phyloP scores from a whole-genome alignment of 23 tunicate genomes.

The Ciona savignyi region DNA sequence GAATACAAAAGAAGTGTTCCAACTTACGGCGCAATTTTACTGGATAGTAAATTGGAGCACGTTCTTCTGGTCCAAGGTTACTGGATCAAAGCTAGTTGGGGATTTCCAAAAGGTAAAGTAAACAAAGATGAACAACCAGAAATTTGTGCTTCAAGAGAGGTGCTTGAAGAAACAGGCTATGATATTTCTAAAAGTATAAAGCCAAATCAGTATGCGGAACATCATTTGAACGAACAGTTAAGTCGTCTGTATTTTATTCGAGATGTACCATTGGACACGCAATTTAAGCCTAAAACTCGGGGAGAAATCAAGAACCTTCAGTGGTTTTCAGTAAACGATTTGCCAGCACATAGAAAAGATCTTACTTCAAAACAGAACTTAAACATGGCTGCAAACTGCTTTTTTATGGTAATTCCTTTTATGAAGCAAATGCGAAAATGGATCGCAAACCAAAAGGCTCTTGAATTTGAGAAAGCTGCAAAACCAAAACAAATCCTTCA shows the following conservation, averaged over 20 bases:
- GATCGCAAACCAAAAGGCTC: slow-evolving; percentile 37
- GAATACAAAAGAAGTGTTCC: slow-evolving; percentile 89
- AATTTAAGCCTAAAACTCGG: slow-evolving; percentile 71
- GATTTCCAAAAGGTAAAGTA: slow-evolving; percentile 96
- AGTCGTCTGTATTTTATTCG: slow-evolving; percentile 73
- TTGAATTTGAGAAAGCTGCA: background rate
- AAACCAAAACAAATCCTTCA: background rate
- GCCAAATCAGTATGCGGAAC: slow-evolving; percentile 64
- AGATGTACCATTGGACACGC: slow-evolving; percentile 60
- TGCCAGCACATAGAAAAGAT: slow-evolving; percentile 92
- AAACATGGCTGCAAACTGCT: slow-evolving; percentile 75
- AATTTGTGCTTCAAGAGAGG: slow-evolving; percentile 84
- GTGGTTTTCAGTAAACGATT: slow-evolving; percentile 77
- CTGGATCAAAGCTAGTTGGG: slow-evolving; percentile 93
- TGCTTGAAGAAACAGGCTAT: slow-evolving; percentile 94
- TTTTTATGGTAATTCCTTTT: slow-evolving; percentile 98
- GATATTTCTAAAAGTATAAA: slow-evolving; percentile 55
- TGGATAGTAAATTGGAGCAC: slow-evolving; percentile 53
- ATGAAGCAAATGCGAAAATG: slow-evolving; percentile 61
- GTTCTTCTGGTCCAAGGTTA: slow-evolving; percentile 87
- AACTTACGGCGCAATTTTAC: slow-evolving; percentile 83
- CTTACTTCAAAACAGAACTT: slow-evolving; percentile 53
- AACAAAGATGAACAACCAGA: slow-evolving; percentile 75
- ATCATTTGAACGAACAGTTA: slow-evolving; percentile 64
- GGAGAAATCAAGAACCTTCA: slow-evolving; percentile 77